Base-by-base conservation (phyloP, 2,888 invertebrate genomes). In the Erpobdella octoculata region DNA sequence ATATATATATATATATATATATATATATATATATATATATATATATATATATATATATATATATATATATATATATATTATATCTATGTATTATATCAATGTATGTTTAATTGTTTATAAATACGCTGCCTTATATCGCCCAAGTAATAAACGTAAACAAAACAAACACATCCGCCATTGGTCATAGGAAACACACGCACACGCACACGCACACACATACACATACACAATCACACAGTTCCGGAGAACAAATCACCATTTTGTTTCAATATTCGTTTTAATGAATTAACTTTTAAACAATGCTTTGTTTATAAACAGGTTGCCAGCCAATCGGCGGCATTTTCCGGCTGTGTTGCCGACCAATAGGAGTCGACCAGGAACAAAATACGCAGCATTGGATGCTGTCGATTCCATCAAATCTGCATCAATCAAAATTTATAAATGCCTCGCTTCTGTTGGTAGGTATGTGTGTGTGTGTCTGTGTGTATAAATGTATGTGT, bases 251-350 rank as follows among this genome's bases (percentile, higher is more conserved):
- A 15, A n/a, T 41, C 12, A 15, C 12, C 12, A 41, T 41, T n/a
- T 12, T 41, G 46, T n/a, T 12, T 12, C 59, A 31, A 25, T 25
- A 59, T n/a, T 25, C 25, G 31, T 25, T 59, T 59, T 28, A 18
- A 59, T 59, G 59, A 59, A 59, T 59, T n/a, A 59, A 59, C 21
- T 28, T 59, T 31, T 59, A 59, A 59, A 59, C 15, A 21, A 18
- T 21, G 46, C 46, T 21, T 46, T 21, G 21, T 46, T 46, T 21
- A 46, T 46, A 46, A 46, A n/a, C 46, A 46, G 46, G 21, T 46
- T 21, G 46, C 46, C 46, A 46, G 46, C 46, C 46, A 46, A 46
- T 46, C 46, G 21, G 46, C 18, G 21, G 21, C 46, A n/a, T n/a
- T 46, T 46, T 21, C 46, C 18, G 21, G 21, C 18, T 21, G 21